Evolutionary conservation across 2,888 invertebrate species (phyloP).

Genomic region (Nomada fabriciana): DNA sequence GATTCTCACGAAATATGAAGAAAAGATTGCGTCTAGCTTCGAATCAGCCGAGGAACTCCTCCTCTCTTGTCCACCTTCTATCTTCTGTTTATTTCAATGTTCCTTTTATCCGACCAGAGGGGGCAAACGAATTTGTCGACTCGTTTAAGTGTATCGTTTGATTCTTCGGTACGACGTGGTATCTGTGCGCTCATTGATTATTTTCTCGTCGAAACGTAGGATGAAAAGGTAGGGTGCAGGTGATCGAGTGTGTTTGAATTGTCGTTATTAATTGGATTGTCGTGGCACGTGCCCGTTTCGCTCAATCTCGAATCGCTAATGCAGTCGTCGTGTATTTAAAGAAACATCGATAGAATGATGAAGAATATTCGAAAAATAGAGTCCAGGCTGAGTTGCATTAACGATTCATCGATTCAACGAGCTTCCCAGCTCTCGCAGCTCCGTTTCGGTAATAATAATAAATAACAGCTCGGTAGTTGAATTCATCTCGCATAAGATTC

Average conservation of each 20-base stretch:
- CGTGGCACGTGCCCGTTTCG: conserved; percentile 13
- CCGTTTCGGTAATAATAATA: conserved; percentile 6
- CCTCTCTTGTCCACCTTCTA: conserved; percentile 5
- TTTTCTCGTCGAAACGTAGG: no score
- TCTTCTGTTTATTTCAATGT: not conserved
- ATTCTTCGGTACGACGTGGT: not conserved
- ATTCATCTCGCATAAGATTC: not conserved
- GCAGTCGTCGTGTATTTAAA: conserved; percentile 13
- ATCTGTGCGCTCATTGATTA: not conserved
- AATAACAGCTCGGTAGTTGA: not conserved
- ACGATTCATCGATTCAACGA: conserved; percentile 10
- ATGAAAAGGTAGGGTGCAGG: no score
- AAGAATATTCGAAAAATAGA: conserved; percentile 13
- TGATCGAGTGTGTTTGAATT: conserved; percentile 3
- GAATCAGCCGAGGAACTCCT: not conserved
- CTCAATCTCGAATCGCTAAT: conserved; percentile 33
- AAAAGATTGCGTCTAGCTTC: conserved; percentile 4
- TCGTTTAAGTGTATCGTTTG: not conserved
- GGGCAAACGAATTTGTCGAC: not conserved
- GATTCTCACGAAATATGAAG: conserved; percentile 19
- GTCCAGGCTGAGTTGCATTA: conserved; percentile 1
- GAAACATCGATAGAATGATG: conserved; percentile 1
- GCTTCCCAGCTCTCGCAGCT: not conserved
- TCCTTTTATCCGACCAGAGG: not conserved
- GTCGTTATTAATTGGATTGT: conserved; percentile 25